Conservation (phyloP, 2,797 vertebrate genomes). For the Myoxocephalus aenaeus region DNA sequence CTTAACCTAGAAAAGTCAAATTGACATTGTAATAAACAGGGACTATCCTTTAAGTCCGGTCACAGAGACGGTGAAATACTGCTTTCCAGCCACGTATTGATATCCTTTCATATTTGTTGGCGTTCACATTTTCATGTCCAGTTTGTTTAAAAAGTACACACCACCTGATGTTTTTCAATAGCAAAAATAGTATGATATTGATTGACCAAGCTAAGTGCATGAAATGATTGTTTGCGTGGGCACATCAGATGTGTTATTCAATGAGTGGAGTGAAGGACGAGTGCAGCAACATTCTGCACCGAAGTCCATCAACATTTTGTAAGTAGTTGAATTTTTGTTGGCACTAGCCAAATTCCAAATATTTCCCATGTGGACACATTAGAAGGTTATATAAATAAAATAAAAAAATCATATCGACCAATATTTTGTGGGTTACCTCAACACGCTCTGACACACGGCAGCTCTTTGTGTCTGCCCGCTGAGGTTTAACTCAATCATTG, state of each 20-base stretch:
- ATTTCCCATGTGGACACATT: background rate
- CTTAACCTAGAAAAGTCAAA: background rate
- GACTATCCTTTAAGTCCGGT: background rate
- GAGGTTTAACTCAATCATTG: slow-evolving; percentile 47
- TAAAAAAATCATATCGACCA: background rate
- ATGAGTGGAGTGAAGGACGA: background rate
- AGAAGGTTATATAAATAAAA: background rate
- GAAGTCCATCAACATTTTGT: background rate
- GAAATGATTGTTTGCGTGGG: background rate
- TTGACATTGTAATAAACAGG: background rate
- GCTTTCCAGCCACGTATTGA: background rate
- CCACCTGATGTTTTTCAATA: background rate
- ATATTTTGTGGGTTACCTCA: slow-evolving; percentile 6
- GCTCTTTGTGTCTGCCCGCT: background rate
- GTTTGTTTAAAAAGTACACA: too few relatives aligned
- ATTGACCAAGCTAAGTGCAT: background rate
- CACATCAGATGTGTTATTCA: background rate
- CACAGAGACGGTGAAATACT: background rate
- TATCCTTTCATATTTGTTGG: too few relatives aligned
- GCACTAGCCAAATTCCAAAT: background rate
- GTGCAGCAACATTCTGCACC: too few relatives aligned
- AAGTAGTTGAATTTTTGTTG: background rate
- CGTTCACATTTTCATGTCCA: too few relatives aligned
- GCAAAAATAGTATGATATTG: background rate
- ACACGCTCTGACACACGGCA: background rate